Conservation (phyloP, 1,140 invertebrate species). For the Diabrotica virgifera region DNA sequence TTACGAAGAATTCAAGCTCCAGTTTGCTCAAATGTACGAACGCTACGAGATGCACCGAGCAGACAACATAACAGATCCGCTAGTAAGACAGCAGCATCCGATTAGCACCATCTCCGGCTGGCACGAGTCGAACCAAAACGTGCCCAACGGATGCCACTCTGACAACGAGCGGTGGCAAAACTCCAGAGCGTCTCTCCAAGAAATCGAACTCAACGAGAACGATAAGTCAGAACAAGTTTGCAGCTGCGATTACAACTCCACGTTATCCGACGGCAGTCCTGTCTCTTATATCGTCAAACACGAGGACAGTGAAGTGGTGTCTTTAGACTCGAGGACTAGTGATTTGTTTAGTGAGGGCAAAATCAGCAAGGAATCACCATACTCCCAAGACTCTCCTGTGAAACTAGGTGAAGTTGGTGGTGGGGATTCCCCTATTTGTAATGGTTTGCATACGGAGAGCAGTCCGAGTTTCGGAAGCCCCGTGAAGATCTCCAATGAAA, state of each 20-base stretch:
- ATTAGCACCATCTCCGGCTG: constrained; percentile 95
- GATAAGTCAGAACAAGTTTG: constrained; percentile 52
- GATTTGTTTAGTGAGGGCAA: constrained; percentile 55
- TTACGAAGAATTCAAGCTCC: constrained; percentile 94
- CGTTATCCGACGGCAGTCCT: constrained; percentile 56
- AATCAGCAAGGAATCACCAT: constrained; percentile 48
- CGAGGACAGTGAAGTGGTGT: constrained; percentile 54
- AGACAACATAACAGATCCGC: constrained; percentile 92
- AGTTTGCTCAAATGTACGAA: constrained; percentile 96
- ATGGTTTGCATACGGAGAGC: constrained; percentile 43
- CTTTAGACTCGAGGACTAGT: constrained; percentile 53
- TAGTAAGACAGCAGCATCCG: constrained; percentile 84
- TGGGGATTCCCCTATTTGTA: constrained; percentile 40
- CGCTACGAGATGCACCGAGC: constrained; percentile 91
- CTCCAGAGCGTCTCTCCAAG: constrained; percentile 45
- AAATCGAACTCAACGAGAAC: constrained; percentile 51
- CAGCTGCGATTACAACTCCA: constrained; percentile 58
- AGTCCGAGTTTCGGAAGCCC: constrained; percentile 44
- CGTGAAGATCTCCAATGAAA: constrained; percentile 48
- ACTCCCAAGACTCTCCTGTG: constrained; percentile 41
- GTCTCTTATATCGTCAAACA: constrained; percentile 51
- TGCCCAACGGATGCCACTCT: constrained; percentile 49
- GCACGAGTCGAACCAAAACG: constrained; percentile 61
- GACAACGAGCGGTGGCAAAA: constrained; percentile 50
- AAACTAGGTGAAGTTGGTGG: constrained; percentile 39